Evolutionary conservation across 2,888 invertebrate species (phyloP), one percentile per base, ranked within the genome.

Genomic region (Netelia melanura): DNA sequence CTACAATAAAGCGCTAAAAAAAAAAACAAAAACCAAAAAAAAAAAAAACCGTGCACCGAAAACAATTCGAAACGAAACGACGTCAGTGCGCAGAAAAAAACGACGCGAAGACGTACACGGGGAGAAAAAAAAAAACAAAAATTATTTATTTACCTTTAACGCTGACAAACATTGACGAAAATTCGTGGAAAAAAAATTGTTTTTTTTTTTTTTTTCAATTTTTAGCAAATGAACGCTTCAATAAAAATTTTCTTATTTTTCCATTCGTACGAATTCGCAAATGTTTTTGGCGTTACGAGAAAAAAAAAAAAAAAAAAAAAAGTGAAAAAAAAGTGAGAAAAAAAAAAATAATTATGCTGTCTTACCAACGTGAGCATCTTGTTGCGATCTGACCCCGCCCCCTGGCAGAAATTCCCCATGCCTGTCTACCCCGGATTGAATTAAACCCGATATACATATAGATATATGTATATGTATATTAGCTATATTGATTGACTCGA

Each of bases 311-410:
- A 10, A 38, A 56, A 54, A 76, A 56, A 70, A 58, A 68, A n/a
- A n/a, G n/a, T n/a, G n/a, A 38, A 44, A 67, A 71, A 10, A 38
- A 56, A 54, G 71, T 17, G 17, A 0, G 17, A 17, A 17, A 17
- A 17, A 17, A 17, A 17, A 17, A 17, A 17, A 17, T 0, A 52
- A 62, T 62, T 76, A 75, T 80, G 87, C 87, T 88, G 83, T 85
- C 81, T 81, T 80, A 85, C 85, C 67, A 82, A 89, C 92, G 92
- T 88, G 92, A 92, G 92, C 92, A 92, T 92, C 91, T 92, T 92
- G 92, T 89, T 91, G 89, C 92, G 91, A 90, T 86, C 87, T 89
- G 88, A 88, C 75, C 70, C 85, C 87, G 87, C 62, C 61, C 85
- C 87, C 81, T 89, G 88, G 89, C 89, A 89, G 87, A 90, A 78